Evolutionary conservation across 2,113 vertebrate genomes (phyloP), one percentile per base, ranked within the genome.

Genomic region (Murina feae): DNA sequence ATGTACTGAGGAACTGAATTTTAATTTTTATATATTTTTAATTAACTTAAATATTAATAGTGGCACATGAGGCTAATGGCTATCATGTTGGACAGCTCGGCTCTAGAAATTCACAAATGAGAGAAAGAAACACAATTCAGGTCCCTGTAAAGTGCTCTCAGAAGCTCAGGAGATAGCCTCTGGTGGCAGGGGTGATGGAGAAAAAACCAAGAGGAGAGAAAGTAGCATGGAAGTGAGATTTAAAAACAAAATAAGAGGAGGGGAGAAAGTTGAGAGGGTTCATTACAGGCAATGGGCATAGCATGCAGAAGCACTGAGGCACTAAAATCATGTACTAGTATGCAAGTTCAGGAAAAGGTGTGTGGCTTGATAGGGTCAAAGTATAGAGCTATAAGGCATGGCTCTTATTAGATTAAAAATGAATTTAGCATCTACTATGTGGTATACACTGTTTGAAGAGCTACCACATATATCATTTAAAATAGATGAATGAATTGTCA

Each of bases 31-130:
- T 80, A 60, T 60, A 60, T 25, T 60, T 60, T 86, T 47, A 42
- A 94, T 80, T 95, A 60, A 89, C 89, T 88, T 86, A 79, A 90
- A 91, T 78, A 55, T 44, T 42, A 21, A 44, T n/a, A 89, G 10
- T 94, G n/a, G 21, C 53, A 60, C 47, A 78, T 75, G 55, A 86
- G 30, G 39, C 63, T 53, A 60, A 37, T 49, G 49, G 35, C 86
- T 76, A 47, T 60, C 42, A 9, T 30, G 35, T 60, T 58, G 17
- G 37, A 80, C 4, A 90, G 17, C 82, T 76, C 12, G 23, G n/a
- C 83, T 90, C 18, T 87, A 71, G 51, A 90, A 58, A 60, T 76
- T 89, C 23, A 63, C 60, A 63, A 86, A 39, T 76, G 17, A 85
- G 85, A 76, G 42, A 68, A 84, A 63, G 42, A 79, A 71, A 65